Base-by-base conservation (phyloP, 2,113 vertebrate species). In the Sinocyclocheilus maitianheensis region DNA sequence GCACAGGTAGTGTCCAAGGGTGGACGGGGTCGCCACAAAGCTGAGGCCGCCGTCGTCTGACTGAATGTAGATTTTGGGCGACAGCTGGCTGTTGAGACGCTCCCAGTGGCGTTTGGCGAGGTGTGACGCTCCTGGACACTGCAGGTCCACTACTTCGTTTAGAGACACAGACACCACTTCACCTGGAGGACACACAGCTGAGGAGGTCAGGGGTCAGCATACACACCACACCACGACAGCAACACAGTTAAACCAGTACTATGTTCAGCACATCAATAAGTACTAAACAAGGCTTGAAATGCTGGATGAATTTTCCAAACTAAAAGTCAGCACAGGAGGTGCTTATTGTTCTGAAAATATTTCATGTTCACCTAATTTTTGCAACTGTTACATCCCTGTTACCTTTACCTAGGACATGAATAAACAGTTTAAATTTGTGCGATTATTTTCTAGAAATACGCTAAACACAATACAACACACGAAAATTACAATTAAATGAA, bases 1-100 rank as follows among this genome's bases (percentile, higher is more conserved):
- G 85, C 95, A 95, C 30, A 90, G 62, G 89, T 95, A 95, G 65
- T 87, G 88, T 11, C 94, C 95, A 62, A 95, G 90, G 0, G 95
- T 93, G 77, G 90, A 78, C 0, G 93, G 91, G 0, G 93, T 93
- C 85, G 93, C 95, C 90, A 95, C 91, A 10, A 95, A 95, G 82
- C 85, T 92, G 53, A 95, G 89, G 55, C 90, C 89, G 0, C 93
- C 91, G 7, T 92, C 91, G 3, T 85, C 79, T 20, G 90, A 72
- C 84, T 91, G 89, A 2, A 95, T 88, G 92, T 94, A 95, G 37
- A 94, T 88, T 34, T 91, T 84, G 0, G 91, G 81, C 7, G 93
- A 92, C 83, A 95, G 89, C 0, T 89, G 89, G 53, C 88, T 91
- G 89, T 91, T 91, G 7, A 89, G 92, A 0, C 93, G 91, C 74